Conservation (phyloP, 2,113 vertebrate genomes). For the Bubalus kerabau region DNA sequence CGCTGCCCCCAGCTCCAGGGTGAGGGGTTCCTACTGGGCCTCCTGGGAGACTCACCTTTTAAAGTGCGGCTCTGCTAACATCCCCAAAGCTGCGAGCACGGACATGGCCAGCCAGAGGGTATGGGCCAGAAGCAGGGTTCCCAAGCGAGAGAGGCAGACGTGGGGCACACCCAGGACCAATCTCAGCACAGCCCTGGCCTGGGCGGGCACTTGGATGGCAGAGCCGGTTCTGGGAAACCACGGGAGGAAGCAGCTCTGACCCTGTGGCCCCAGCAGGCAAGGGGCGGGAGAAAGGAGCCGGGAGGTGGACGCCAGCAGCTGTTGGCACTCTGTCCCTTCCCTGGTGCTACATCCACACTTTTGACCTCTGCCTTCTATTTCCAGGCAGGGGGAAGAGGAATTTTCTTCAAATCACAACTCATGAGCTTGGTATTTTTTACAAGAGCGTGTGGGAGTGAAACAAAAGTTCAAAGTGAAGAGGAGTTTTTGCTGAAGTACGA, state of each 20-base stretch:
- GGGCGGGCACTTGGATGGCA: neutral
- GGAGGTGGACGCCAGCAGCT: neutral
- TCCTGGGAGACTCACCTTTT: constrained; percentile 53
- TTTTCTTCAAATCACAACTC: neutral
- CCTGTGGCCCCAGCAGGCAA: neutral
- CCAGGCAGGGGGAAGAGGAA: neutral
- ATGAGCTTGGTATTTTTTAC: neutral
- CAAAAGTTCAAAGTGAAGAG: neutral
- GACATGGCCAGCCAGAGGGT: neutral
- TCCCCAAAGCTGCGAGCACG: neutral
- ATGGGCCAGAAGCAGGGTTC: neutral
- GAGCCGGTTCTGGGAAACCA: neutral
- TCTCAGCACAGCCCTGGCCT: accelerated
- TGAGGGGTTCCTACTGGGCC: neutral
- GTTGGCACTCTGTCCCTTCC: neutral
- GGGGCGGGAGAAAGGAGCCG: neutral
- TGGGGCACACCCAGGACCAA: neutral
- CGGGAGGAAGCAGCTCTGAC: neutral
- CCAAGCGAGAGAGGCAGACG: accelerated
- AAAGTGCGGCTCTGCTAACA: neutral
- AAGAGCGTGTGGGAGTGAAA: neutral
- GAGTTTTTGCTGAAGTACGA: neutral
- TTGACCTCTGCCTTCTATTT: neutral
- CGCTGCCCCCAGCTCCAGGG: neutral
- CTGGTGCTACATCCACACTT: neutral